phyloP scores from a whole-genome alignment of 2,888 invertebrate genomes.

The Ecdyonurus torrentis region DNA sequence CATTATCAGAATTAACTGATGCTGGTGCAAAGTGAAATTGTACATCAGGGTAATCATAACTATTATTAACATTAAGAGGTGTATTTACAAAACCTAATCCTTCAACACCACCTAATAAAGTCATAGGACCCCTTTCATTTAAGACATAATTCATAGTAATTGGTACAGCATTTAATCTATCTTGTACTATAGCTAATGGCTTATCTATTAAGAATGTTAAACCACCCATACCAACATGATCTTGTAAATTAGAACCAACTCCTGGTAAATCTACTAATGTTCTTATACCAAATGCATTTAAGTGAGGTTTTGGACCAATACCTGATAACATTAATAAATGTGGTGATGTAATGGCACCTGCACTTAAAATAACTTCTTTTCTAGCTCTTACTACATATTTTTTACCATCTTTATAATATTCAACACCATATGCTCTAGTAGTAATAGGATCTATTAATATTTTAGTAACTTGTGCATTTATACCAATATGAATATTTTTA shows the following conservation, averaged over 20 bases:
- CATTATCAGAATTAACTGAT: constrained; percentile 64
- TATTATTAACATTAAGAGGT: constrained; percentile 45
- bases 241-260: constrained; percentile 64
- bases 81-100: constrained; percentile 78
- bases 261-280: constrained; percentile 47
- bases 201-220: constrained; percentile 64
- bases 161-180: constrained; percentile 56
- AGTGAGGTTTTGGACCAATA: constrained; percentile 53
- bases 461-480: constrained; percentile 62
- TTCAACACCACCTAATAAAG: constrained; percentile 72
- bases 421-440: constrained; percentile 62
- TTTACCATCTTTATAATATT: constrained; percentile 56
- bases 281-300: constrained; percentile 49
- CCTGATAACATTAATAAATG: constrained; percentile 87
- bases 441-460: constrained; percentile 55
- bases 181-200: constrained; percentile 67
- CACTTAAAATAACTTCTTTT: constrained; percentile 71
- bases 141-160: constrained; percentile 66
- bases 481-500: constrained; percentile 61
- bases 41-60: constrained; percentile 69
- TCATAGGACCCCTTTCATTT: constrained; percentile 69
- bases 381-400: constrained; percentile 50
- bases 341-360: constrained; percentile 82
- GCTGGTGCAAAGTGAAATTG: constrained; percentile 90
- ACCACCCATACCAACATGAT: constrained; percentile 76